phyloP scores from a whole-genome alignment of 2,797 vertebrate genomes.

The Thripadectes ignobilis region DNA sequence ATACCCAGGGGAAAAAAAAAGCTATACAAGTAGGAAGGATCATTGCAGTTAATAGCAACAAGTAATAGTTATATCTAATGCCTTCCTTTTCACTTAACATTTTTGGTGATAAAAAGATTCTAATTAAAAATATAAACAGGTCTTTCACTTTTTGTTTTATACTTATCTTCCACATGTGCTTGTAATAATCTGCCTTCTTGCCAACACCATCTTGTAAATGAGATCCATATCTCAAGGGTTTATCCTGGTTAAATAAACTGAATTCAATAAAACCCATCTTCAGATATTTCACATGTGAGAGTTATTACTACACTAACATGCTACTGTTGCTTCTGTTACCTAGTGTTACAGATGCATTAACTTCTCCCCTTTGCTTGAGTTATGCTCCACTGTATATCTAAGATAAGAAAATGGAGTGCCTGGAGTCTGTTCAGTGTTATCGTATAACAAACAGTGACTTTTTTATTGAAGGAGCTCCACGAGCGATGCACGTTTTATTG shows the following conservation, averaged over 20 bases:
- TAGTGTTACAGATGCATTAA: conserved; percentile 72
- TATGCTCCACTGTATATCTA: conserved; percentile 79
- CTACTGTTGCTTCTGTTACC: conserved; percentile 81
- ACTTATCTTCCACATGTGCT: conserved; percentile 77
- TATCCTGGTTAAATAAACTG: conserved; percentile 80
- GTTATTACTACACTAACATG: conserved; percentile 78
- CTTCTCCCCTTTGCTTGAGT: conserved; percentile 76
- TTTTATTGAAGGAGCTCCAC: conserved; percentile 79
- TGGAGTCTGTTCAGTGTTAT: conserved; percentile 81
- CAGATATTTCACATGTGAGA: conserved; percentile 78
- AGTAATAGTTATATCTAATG: neutral
- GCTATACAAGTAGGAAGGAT: neutral
- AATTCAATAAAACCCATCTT: conserved; percentile 82
- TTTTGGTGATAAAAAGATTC: conserved; percentile 17
- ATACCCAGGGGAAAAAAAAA: neutral
- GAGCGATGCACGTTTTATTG: conserved; percentile 70
- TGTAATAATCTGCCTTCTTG: conserved; percentile 78
- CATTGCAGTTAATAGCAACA: neutral
- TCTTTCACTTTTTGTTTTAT: conserved; percentile 54
- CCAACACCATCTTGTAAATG: conserved; percentile 82
- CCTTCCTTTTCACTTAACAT: conserved; percentile 35
- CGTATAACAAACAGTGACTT: conserved; percentile 76
- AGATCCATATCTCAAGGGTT: conserved; percentile 79
- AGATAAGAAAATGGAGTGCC: conserved; percentile 80
- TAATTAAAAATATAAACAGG: conserved; percentile 64